These are phyloP conservation scores for Tachysurus fulvidraco DNA, from an alignment of 2,113 vertebrate species.

Conservation along the genomic window DNA sequence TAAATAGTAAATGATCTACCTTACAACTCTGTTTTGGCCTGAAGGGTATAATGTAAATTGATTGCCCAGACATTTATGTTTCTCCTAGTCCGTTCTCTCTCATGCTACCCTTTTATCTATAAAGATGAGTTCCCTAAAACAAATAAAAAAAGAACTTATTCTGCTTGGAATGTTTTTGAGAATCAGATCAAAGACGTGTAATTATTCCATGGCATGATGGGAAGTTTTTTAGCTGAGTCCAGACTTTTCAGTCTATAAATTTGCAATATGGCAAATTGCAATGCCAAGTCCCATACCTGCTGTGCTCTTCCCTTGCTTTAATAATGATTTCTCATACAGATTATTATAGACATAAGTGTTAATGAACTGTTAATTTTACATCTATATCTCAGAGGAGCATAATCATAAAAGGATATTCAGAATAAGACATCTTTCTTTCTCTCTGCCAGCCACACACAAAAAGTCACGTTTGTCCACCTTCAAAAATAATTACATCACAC, in stretches of 20 bases:
- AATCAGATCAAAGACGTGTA: constrained; percentile 18
- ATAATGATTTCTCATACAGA: neutral
- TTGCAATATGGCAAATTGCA: neutral
- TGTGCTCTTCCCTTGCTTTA: neutral
- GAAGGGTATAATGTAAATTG: constrained; percentile 9
- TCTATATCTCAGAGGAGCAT: constrained; percentile 17
- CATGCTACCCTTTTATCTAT: neutral
- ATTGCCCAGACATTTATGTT: neutral
- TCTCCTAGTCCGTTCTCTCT: neutral
- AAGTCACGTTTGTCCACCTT: constrained; percentile 6
- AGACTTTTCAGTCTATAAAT: constrained; percentile 10
- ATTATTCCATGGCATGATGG: neutral
- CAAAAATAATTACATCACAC: constrained; percentile 40
- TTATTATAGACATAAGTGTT: constrained; percentile 36
- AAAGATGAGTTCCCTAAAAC: neutral
- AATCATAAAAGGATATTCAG: constrained; percentile 19
- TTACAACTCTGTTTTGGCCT: constrained; percentile 1
- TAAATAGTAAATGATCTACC: constrained; percentile 12
- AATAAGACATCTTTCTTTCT: neutral
- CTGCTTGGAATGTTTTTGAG: constrained; percentile 6
- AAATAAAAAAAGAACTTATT: neutral
- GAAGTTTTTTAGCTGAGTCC: constrained; percentile 11
- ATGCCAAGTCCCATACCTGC: neutral
- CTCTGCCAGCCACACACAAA: neutral
- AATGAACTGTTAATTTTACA: constrained; percentile 33